Evolutionary conservation across 2,888 invertebrate species (phyloP), one percentile per base, ranked within the genome.

Genomic region (Oligia fasciuncula): DNA sequence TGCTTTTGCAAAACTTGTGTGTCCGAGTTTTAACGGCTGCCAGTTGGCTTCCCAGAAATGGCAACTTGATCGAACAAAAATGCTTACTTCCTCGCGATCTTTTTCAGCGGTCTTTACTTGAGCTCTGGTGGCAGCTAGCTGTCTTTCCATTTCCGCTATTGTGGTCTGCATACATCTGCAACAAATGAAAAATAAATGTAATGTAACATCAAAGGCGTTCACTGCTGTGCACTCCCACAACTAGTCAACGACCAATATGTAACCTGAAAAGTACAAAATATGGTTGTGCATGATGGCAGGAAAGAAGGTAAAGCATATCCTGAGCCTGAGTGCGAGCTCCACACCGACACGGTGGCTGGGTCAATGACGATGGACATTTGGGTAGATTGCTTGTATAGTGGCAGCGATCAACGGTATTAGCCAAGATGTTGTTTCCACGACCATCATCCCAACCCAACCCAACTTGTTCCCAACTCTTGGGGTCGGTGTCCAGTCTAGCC

Each of bases 91-190:
- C 87, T 98, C 98, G 71, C 98, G 96, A 79, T 98, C 98, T 89
- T 97, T 98, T 89, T 98, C 98, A 0, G 97, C 97, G 0, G 97
- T 95, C 90, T 97, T 97, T 1, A 98, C 97, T 86, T 97, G 97
- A 4, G 98, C 98, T 80, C 98, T 96, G 72, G 97, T 97, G 46
- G 97, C 97, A 0, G 98, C 98, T 80, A 98, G 91, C 90, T 98
- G 98, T 73, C 97, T 95, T 91, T 98, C 98, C 92, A 98, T 92
- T 88, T 98, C 98, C 2, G 97, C 97, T 71, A 98, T 97, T 87
- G 98, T 97, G 43, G 97, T 97, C 91, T 98, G 98, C 97, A 98
- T 97, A 63, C 97, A 97, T 77, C 96, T 96, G 80, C 0, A 46
- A 54, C 13, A 69, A 40, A 73, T 35, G 0, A 46, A n/a, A 46